Conservation (phyloP, 2,113 vertebrate genomes). For the Tor tambroides region DNA sequence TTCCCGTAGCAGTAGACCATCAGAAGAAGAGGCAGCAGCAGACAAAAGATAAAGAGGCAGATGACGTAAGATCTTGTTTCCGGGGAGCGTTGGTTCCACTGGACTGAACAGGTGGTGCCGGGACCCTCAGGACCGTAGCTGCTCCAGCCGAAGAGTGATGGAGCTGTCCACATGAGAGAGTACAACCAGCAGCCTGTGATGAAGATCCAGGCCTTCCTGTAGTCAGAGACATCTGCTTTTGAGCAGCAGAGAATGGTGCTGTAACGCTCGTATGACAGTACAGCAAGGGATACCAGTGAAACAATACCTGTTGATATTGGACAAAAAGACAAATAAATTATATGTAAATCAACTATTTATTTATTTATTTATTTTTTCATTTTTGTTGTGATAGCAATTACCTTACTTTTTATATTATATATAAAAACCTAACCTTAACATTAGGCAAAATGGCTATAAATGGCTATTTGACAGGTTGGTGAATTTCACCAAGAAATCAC, state of each 20-base stretch:
- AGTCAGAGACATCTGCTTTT: slow-evolving; percentile 46
- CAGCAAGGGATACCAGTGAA: slow-evolving; percentile 56
- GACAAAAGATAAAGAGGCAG: slow-evolving; percentile 61
- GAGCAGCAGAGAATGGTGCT: slow-evolving; percentile 38
- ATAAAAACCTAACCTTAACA: too few species aligned
- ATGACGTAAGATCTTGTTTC: slow-evolving; percentile 43
- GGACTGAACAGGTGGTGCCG: slow-evolving; percentile 53
- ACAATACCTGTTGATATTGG: slow-evolving; percentile 51
- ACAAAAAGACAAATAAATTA: background rate
- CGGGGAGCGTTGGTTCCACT: slow-evolving; percentile 35
- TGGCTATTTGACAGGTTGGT: too few species aligned
- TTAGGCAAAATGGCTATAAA: too few species aligned
- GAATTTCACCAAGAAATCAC: too few species aligned
- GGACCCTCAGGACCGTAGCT: slow-evolving; percentile 74
- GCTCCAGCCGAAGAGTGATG: slow-evolving; percentile 81
- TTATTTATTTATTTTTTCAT: too few species aligned
- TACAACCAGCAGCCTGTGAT: slow-evolving; percentile 71
- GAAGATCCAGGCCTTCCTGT: slow-evolving; percentile 51
- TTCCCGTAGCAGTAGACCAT: slow-evolving; percentile 45
- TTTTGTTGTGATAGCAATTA: background rate
- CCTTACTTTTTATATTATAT: too few species aligned
- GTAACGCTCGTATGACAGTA: slow-evolving; percentile 56
- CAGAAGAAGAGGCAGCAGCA: slow-evolving; percentile 48
- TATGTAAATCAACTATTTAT: background rate
- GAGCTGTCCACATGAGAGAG: slow-evolving; percentile 79